Conservation (phyloP, 2,113 vertebrate genomes). For the Rhineura floridana region DNA sequence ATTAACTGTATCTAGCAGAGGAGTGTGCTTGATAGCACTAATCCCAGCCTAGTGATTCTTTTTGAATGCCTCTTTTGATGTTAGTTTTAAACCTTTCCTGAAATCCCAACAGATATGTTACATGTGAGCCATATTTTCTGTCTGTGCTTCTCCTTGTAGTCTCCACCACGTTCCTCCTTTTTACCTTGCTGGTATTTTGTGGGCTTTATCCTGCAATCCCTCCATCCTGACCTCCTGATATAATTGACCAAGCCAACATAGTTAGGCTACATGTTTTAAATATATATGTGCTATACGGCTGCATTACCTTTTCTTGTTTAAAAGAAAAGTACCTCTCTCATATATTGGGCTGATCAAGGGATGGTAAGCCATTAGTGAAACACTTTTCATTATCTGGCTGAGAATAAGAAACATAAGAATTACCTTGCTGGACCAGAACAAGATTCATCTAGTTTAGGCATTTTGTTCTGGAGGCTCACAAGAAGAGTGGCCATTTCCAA, state of each 20-base stretch:
- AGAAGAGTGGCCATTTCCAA: too few species aligned
- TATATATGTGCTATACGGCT: not conserved
- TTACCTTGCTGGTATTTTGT: conserved; percentile 36
- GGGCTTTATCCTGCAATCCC: conserved; percentile 32
- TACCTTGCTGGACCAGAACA: not conserved
- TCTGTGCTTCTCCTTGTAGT: conserved; percentile 56
- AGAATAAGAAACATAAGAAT: not conserved
- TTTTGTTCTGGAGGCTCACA: not conserved
- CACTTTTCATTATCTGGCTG: not conserved
- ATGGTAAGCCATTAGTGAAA: not conserved
- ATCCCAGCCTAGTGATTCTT: conserved; percentile 58
- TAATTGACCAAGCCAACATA: conserved; percentile 24
- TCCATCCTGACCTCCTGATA: conserved; percentile 36
- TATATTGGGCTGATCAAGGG: not conserved
- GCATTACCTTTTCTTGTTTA: not conserved
- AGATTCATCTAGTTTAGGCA: not conserved
- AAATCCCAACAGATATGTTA: conserved; percentile 58
- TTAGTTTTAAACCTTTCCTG: conserved; percentile 55
- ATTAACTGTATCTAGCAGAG: conserved; percentile 57
- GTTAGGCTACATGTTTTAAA: conserved; percentile 24
- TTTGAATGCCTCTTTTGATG: conserved; percentile 61
- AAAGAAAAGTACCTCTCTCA: not conserved
- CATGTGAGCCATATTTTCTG: conserved; percentile 49
- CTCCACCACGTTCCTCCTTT: conserved; percentile 17
- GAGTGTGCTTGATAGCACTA: conserved; percentile 56